Evolutionary conservation across 2,113 vertebrate species (phyloP).

Genomic region (Gnathonemus longibarbis): DNA sequence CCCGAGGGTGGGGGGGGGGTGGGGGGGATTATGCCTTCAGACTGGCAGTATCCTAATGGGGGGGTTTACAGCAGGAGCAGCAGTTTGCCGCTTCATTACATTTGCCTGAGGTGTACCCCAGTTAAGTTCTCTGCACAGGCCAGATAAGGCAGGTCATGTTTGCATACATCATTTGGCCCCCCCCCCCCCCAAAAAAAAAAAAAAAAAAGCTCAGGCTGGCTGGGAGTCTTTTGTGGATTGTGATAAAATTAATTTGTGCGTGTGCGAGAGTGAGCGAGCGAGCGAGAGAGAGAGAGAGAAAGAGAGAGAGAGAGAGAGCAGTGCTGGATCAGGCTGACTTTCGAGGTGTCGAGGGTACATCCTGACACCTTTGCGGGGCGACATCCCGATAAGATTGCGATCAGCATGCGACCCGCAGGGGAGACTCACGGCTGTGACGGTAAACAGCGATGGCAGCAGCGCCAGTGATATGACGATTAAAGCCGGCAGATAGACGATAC

Average conservation of each 20-base stretch:
- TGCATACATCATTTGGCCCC: constrained; percentile 21
- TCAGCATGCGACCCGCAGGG: constrained; percentile 14
- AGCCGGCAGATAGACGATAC: not conserved
- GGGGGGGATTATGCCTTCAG: constrained; percentile 47
- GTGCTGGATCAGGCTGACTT: constrained; percentile 29
- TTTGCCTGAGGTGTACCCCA: constrained; percentile 47
- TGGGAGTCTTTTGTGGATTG: constrained; percentile 37
- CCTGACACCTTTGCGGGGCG: constrained; percentile 9
- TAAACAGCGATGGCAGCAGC: not conserved
- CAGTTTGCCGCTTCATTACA: constrained; percentile 45
- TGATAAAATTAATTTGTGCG: constrained; percentile 43
- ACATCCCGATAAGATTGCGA: constrained; percentile 20
- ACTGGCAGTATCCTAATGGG: constrained; percentile 56
- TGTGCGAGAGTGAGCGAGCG: not conserved
- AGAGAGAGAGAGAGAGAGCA: constrained; percentile 21
- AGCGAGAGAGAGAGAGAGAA: not conserved
- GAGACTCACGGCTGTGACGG: not conserved
- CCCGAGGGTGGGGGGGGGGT: constrained; percentile 30
- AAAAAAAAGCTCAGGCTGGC: constrained; percentile 34
- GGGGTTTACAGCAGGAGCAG: constrained; percentile 45
- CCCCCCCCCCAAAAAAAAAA: constrained; percentile 4
- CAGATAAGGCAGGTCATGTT: constrained; percentile 54
- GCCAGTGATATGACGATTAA: not conserved
- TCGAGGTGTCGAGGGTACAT: constrained; percentile 28
- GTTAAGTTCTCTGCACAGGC: constrained; percentile 48